phyloP scores from a whole-genome alignment of 2,888 invertebrate species.

The Spisula solida region DNA sequence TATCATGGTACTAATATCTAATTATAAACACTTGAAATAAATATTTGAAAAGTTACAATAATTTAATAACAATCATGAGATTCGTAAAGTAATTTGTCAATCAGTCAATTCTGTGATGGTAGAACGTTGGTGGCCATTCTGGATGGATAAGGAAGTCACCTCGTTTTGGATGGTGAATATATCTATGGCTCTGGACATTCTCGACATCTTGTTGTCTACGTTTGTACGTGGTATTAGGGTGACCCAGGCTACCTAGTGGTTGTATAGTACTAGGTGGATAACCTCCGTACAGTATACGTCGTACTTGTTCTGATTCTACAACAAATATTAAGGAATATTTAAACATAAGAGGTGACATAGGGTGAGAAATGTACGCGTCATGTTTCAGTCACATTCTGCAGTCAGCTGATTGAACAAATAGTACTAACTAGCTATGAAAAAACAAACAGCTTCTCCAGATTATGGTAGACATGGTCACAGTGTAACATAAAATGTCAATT shows the following conservation, averaged over 20 bases:
- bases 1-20: neutral
- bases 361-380: no score
- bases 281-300: slow-evolving; percentile 58
- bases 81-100: neutral
- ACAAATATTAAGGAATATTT: neutral
- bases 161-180: slow-evolving; percentile 72
- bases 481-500: no score
- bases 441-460: no score
- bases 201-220: slow-evolving; percentile 72
- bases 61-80: neutral
- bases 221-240: slow-evolving; percentile 58
- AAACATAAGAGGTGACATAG: neutral
- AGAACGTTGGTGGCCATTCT: slow-evolving; percentile 85
- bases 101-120: slow-evolving; percentile 80
- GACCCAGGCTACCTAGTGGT: slow-evolving; percentile 60
- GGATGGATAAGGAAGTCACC: slow-evolving; percentile 87
- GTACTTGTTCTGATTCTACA: slow-evolving; percentile 52
- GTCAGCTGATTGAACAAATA: no score
- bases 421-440: no score
- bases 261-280: slow-evolving; percentile 71
- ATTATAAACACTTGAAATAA: neutral
- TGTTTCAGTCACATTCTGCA: no score
- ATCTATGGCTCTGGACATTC: slow-evolving; percentile 59
- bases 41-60: neutral
- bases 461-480: no score